Base-by-base conservation (phyloP, 2,888 invertebrate genomes). In the Monopis laevigella region DNA sequence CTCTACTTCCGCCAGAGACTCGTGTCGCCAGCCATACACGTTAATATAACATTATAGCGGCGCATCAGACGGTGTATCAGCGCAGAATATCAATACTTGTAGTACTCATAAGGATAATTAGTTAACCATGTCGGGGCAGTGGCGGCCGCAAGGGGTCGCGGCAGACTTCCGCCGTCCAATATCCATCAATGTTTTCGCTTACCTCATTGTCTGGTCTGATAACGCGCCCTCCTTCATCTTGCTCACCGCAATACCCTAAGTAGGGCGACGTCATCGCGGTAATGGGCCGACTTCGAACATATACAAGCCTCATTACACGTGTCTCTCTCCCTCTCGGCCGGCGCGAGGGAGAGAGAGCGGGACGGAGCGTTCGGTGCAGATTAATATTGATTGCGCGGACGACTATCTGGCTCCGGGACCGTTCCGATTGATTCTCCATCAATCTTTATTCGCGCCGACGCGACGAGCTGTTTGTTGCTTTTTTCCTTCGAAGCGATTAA, bases 311-410 rank as follows among this genome's bases (percentile, higher is more conserved):
- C 8, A 14, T 3, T 59, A 62, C 59, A 58, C 52, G 34, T 52
- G 44, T 49, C 41, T 21, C 50, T 34, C 16, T 71, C 70, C 47
- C 52, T 5, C 24, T 8, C 24, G 24, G 8, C 5, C 5, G 24
- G 24, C 24, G 24, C 6, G 6, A 5, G 6, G 24, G 24, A 21
- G 24, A 21, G 24, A 5, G 24, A 21, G 24, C 24, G 24, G 24
- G 24, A 21, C 24, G 24, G 24, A 5, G 24, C 24, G 24, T 5
- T 7, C 24, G 24, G 24, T 8, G 6, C 65, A 75, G 77, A 80
- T 80, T 78, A 77, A 77, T 77, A 80, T 80, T 78, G 78, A 80
- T 80, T 70, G 75, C 62, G 53, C 56, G 67, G 70, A 65, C 71
- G 63, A 64, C 59, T 57, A 62, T 60, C 69, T 69, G 68, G 71